These are phyloP conservation scores for Eriosoma lanigerum DNA, from an alignment of 1,140 invertebrate species.

Conservation along the genomic window DNA sequence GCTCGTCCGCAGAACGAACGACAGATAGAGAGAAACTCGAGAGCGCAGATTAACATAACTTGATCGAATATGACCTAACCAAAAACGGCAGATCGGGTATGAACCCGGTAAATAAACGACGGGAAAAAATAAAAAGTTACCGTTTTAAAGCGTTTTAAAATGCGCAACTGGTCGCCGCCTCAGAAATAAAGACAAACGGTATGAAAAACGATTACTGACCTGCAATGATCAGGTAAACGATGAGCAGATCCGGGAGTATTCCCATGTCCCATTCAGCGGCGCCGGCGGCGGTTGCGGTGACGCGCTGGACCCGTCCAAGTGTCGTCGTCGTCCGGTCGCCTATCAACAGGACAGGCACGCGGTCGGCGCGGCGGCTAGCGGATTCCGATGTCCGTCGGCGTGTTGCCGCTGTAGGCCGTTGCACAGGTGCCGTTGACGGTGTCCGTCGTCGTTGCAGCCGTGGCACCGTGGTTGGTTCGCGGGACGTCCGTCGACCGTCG, in stretches of 20 bases:
- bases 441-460: background rate
- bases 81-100: no score
- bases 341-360: background rate
- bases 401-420: background rate
- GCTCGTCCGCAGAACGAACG: no score
- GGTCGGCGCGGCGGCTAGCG: background rate
- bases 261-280: constrained; percentile 51
- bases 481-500: constrained; percentile 6
- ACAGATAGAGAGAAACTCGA: no score
- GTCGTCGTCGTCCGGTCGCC: background rate
- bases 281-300: constrained; percentile 23
- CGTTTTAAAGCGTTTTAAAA: no score
- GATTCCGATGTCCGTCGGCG: background rate
- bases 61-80: no score
- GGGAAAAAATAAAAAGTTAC: no score
- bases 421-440: background rate
- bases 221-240: constrained; percentile 43
- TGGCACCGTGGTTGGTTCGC: no score
- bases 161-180: no score
- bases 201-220: constrained; percentile 29
- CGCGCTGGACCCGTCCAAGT: constrained; percentile 29
- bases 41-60: no score
- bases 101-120: no score
- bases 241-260: constrained; percentile 46
- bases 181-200: no score